Base-by-base conservation (phyloP, 2,888 invertebrate species). In the Allygus modestus region DNA sequence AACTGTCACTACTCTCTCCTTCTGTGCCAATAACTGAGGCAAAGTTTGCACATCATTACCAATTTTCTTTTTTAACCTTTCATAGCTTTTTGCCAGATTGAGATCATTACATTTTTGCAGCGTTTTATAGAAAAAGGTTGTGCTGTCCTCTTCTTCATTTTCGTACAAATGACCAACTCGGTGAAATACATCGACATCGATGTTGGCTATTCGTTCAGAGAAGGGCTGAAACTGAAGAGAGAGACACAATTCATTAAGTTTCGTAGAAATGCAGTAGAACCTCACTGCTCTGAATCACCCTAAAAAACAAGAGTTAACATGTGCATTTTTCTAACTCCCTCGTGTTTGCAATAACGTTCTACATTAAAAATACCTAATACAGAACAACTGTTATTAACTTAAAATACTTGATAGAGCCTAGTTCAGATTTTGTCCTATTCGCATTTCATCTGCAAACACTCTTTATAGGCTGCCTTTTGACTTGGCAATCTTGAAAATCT, bases 51-150 rank as follows among this genome's bases (percentile, higher is more conserved):
- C 92, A 86, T 97, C 94, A 58, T 93, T 92, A n/a, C 93, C 93
- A 1, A 97, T 93, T 89, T 96, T 95, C 87, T 93, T 94, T 86
- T 94, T 93, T 88, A 98, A 96, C 82, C 93, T 92, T 73, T 94
- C 93, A 90, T 95, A 98, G 89, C 95, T 95, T 88, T 96, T 94
- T 0, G 97, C 96, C 86, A 97, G 92, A 91, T 98, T 98, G 28
- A 98, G 92, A 0, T 95, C 96, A 89, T 94, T 94, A 98, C 98
- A 99, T 92, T 98, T 98, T 86, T 94, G 94, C 28, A 98, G 90
- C 0, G 96, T 94, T 90, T 97, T 94, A 88, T 94, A 93, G 90
- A 99, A 98, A 89, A 94, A 95, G 0, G 97, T 96, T 89, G 94
- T 94, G 81, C 92, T 91, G 82, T 94, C 94, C 9, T 94, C 94